A percentile compares a stretch with the other conserved stretches of the same genome.
These are phyloP conservation scores for Columba janthina DNA, from an alignment of 2,113 vertebrate genomes.

Conservation along the genomic window DNA sequence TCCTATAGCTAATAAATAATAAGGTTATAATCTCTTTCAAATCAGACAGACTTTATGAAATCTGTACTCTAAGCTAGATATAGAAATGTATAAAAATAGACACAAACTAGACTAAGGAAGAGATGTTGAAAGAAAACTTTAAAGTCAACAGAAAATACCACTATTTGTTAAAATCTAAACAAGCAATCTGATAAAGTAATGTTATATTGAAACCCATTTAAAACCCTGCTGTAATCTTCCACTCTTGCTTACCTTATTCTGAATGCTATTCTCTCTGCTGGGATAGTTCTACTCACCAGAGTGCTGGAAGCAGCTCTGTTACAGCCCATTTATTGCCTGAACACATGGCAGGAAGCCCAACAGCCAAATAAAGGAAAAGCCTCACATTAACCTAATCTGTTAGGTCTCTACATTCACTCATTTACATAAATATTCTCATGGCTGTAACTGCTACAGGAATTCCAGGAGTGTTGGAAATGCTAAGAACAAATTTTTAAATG, in stretches of 20 bases:
- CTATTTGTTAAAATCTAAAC: neutral
- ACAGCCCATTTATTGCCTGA: constrained; percentile 48
- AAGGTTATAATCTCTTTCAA: neutral
- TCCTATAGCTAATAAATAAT: neutral
- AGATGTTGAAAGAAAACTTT: neutral
- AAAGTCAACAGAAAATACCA: neutral
- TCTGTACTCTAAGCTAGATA: neutral
- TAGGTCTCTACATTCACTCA: neutral
- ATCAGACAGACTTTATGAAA: neutral
- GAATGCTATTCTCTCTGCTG: neutral
- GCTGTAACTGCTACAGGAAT: neutral
- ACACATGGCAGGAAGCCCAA: constrained; percentile 44
- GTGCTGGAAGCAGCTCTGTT: neutral
- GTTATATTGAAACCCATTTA: neutral
- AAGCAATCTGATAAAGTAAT: neutral
- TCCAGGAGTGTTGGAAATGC: neutral
- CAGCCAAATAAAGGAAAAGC: neutral
- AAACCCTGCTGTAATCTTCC: neutral
- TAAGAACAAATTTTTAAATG: neutral
- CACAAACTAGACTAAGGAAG: neutral
- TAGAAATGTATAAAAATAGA: neutral
- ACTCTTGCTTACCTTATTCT: constrained; percentile 44
- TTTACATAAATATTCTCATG: neutral
- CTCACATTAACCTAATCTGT: neutral
- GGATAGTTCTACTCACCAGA: neutral